A percentile compares a stretch with the other conserved stretches of the same genome.
Evolutionary conservation across 2,888 invertebrate genomes (phyloP).

Genomic region (Carterocephalus palaemon): DNA sequence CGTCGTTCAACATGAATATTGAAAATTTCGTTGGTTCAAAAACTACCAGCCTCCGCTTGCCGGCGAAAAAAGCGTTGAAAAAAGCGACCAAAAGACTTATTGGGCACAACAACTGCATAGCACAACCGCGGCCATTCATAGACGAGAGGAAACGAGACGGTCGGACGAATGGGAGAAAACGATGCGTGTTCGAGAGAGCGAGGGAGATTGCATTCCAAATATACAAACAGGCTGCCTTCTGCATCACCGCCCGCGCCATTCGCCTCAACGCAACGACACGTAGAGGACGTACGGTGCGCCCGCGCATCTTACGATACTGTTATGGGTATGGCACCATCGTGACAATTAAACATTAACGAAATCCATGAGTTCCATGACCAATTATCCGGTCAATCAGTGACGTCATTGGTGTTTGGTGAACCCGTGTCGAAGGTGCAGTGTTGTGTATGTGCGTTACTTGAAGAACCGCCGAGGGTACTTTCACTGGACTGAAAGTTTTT

Average conservation of each 20-base stretch:
- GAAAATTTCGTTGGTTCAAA: conserved; percentile 3
- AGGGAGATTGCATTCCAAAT: conserved; percentile 73
- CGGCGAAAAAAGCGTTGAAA: conserved; percentile 47
- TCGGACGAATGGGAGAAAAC: conserved; percentile 51
- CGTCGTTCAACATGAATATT: conserved; percentile 7
- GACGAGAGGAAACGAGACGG: conserved; percentile 60
- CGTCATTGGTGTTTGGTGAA: conserved; percentile 49
- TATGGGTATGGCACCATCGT: conserved; percentile 35
- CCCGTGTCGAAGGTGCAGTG: conserved; percentile 35
- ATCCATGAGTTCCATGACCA: conserved; percentile 43
- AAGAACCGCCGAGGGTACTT: conserved; percentile 72
- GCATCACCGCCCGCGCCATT: conserved; percentile 40
- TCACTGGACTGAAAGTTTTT: conserved; percentile 77
- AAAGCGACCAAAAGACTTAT: conserved; percentile 44
- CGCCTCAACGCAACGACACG: conserved; percentile 43
- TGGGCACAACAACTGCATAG: conserved; percentile 57
- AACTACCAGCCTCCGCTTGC: conserved; percentile 20
- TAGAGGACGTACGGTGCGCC: conserved; percentile 33
- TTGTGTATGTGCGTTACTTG: conserved; percentile 37
- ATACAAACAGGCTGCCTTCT: conserved; percentile 37
- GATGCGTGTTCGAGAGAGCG: conserved; percentile 62
- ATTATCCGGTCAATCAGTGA: conserved; percentile 44
- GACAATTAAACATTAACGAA: conserved; percentile 46
- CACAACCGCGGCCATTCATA: conserved; percentile 63
- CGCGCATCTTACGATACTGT: conserved; percentile 24